Conservation (phyloP, 2,113 vertebrate species). For the Salvelinus sp. region DNA sequence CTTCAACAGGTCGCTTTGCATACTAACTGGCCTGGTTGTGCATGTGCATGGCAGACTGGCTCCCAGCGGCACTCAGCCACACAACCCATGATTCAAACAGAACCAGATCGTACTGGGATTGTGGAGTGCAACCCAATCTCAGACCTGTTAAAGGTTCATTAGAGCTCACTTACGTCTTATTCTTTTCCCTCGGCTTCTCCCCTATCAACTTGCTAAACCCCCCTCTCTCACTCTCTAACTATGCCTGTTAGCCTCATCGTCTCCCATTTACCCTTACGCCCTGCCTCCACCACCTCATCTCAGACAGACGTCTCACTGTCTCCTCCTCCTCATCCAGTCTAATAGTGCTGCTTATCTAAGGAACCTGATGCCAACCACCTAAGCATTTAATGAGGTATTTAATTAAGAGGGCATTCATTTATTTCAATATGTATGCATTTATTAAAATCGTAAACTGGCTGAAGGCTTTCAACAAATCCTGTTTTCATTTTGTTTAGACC, state of each 20-base stretch:
- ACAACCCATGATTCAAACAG: background rate
- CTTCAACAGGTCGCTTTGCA: slow-evolving; percentile 7
- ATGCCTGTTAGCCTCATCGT: background rate
- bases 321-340: background rate
- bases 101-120: background rate
- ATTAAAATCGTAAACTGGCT: slow-evolving; percentile 35
- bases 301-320: background rate
- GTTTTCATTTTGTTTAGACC: slow-evolving; percentile 26
- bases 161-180: background rate
- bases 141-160: slow-evolving; percentile 6
- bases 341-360: slow-evolving; percentile 12
- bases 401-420: slow-evolving; percentile 40
- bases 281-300: background rate
- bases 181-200: background rate
- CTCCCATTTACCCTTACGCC: too few relatives aligned
- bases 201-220: background rate
- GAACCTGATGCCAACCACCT: slow-evolving; percentile 19
- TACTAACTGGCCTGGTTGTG: slow-evolving; percentile 12
- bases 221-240: background rate
- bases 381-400: slow-evolving; percentile 45
- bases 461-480: slow-evolving; percentile 27
- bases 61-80: background rate
- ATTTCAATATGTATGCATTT: slow-evolving; percentile 36
- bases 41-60: background rate
- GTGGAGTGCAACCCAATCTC: background rate